A percentile compares a stretch with the other conserved stretches of the same genome.
These are phyloP conservation scores for Tolypeutes matacus DNA, from an alignment of 2,797 vertebrate genomes.

Conservation along the genomic window DNA sequence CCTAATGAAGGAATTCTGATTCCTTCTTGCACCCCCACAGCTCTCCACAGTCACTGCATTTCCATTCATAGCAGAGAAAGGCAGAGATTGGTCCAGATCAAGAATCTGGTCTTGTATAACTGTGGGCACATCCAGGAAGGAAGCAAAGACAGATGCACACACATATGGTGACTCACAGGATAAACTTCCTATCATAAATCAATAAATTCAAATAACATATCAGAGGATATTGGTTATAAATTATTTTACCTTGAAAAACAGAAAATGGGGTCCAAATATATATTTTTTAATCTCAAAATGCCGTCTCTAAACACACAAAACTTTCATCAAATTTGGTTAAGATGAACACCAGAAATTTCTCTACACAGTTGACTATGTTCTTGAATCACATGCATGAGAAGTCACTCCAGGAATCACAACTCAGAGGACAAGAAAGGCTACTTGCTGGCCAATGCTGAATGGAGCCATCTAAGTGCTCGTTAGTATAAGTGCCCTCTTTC, in stretches of 20 bases:
- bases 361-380: background rate
- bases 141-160: slow-evolving; percentile 49
- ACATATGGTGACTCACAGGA: slow-evolving; percentile 18
- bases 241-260: slow-evolving; percentile 40
- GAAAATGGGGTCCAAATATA: background rate
- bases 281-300: background rate
- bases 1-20: background rate
- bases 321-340: background rate
- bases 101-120: slow-evolving; percentile 39
- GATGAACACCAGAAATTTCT: background rate
- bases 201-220: slow-evolving; percentile 1
- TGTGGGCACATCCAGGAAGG: background rate
- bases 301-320: background rate
- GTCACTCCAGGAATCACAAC: background rate
- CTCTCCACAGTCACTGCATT: background rate
- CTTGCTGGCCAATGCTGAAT: background rate
- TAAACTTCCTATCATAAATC: slow-evolving; percentile 44
- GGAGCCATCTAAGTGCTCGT: background rate
- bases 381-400: background rate
- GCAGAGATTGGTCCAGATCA: background rate
- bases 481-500: background rate
- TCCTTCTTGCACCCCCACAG: background rate
- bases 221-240: background rate
- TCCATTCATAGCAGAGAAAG: background rate
- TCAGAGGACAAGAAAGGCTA: background rate